Evolutionary conservation across 2,113 vertebrate species (phyloP), one percentile per base, ranked within the genome.

Genomic region (Salvelinus namaycush): DNA sequence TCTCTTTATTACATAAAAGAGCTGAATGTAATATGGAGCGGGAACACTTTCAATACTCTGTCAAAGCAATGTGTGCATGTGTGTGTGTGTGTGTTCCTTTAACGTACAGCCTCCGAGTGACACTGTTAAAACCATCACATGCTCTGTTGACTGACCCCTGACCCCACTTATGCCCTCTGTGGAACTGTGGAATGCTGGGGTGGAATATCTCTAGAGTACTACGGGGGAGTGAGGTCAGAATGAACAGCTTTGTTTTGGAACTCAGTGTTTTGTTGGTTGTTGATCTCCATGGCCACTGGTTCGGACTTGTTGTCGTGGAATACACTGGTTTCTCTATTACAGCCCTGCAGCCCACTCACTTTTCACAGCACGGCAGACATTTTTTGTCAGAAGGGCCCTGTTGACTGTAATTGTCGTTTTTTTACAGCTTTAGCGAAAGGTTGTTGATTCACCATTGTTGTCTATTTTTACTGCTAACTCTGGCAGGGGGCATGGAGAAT

Each of bases 131-230:
- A 81, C 70, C 80, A 76, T 84, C 69, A 29, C 70, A 80, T 26
- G 57, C 51, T 54, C 16, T 80, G 79, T 88, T 73, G 34, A 14
- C 34, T 12, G 81, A 84, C 79, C 80, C 82, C 75, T 76, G 79
- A 85, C 74, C 78, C 84, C 84, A 76, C 88, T 84, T 75, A 84
- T 85, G 24, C 75, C 29, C 72, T 22, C 29, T 79, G 85, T 81
- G 5, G 51, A 54, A 18, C 51, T 54, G 51, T 75, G 88, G 88
- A 86, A 90, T 90, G 87, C 86, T 80, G 81, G 78, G 83, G 85
- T 88, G 79, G 86, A 90, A 90, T 91, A 82, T 85, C 51, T 54
- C 72, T 76, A 79, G 77, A 84, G 85, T 31, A 14, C 13, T 31
- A 29, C 85, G 73, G 70, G 64, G 76, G 85, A 54, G 51, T 54